Percentiles rank a stretch among this genome's conserved stretches.
phyloP scores from a whole-genome alignment of 2,888 invertebrate species.

The Drosophila austrosaltans region DNA sequence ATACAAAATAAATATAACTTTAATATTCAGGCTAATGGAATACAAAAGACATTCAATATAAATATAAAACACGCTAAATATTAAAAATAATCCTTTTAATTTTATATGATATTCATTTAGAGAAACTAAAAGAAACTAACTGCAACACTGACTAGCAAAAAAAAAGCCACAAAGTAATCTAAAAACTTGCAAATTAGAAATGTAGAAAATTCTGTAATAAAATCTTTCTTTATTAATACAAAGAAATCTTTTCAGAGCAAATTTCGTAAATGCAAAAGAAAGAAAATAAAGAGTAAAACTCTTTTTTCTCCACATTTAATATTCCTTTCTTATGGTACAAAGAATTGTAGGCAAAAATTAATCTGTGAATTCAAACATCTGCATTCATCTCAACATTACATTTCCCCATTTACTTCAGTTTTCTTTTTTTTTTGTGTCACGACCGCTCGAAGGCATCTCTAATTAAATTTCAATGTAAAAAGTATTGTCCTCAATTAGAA shows the following conservation, averaged over 20 bases:
- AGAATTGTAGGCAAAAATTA: slow-evolving; percentile 14
- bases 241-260: neutral
- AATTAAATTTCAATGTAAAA: slow-evolving; percentile 54
- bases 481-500: slow-evolving; percentile 52
- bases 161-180: too few species aligned
- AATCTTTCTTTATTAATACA: too few species aligned
- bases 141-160: too few species aligned
- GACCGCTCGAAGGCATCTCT: slow-evolving; percentile 39
- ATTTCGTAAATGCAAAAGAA: neutral
- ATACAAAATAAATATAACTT: too few species aligned
- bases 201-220: too few species aligned
- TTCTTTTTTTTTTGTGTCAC: neutral
- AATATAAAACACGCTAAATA: too few species aligned
- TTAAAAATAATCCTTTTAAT: too few species aligned
- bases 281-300: neutral
- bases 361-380: slow-evolving; percentile 17
- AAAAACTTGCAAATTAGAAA: too few species aligned
- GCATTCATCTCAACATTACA: slow-evolving; percentile 1
- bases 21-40: too few species aligned
- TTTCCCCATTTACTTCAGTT: neutral
- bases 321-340: neutral
- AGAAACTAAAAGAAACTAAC: too few species aligned
- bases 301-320: neutral
- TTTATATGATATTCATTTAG: too few species aligned
- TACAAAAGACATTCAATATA: too few species aligned